phyloP scores from a whole-genome alignment of 2,888 invertebrate genomes.

The Heliconius ethilla region DNA sequence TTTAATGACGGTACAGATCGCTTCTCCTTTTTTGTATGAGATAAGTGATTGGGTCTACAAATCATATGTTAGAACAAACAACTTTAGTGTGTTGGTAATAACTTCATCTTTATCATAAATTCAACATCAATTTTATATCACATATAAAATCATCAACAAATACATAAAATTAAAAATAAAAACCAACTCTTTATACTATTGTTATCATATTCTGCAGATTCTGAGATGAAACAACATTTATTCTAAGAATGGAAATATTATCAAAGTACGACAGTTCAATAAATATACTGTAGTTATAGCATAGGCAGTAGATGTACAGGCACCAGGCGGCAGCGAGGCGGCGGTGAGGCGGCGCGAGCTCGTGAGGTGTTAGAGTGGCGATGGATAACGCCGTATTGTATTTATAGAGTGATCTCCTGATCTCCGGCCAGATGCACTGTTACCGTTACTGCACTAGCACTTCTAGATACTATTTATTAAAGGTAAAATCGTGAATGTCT shows the following conservation, averaged over 20 bases:
- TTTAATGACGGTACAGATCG: constrained; percentile 13
- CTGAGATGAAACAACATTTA: neutral
- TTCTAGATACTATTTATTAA: constrained; percentile 15
- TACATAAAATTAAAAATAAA: neutral
- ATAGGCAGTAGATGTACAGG: neutral
- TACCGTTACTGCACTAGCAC: constrained; percentile 1
- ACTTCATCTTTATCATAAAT: too few relatives aligned
- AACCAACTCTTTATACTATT: neutral
- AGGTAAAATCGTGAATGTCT: constrained; percentile 12
- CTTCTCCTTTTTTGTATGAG: constrained; percentile 1
- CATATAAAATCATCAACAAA: too few relatives aligned
- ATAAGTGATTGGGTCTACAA: neutral
- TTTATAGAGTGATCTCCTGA: constrained; percentile 28
- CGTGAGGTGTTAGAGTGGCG: constrained; percentile 21
- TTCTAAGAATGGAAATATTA: constrained; percentile 1
- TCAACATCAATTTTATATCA: neutral
- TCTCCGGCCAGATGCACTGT: constrained; percentile 14
- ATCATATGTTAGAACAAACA: too few relatives aligned
- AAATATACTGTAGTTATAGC: neutral
- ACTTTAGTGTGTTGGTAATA: too few relatives aligned
- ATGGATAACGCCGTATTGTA: constrained; percentile 25
- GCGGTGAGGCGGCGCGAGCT: neutral
- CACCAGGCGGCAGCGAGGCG: neutral
- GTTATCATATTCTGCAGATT: neutral
- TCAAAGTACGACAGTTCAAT: constrained; percentile 1